These are phyloP conservation scores for Nixonia krombeini DNA, from an alignment of 1,140 invertebrate species.

Conservation along the genomic window DNA sequence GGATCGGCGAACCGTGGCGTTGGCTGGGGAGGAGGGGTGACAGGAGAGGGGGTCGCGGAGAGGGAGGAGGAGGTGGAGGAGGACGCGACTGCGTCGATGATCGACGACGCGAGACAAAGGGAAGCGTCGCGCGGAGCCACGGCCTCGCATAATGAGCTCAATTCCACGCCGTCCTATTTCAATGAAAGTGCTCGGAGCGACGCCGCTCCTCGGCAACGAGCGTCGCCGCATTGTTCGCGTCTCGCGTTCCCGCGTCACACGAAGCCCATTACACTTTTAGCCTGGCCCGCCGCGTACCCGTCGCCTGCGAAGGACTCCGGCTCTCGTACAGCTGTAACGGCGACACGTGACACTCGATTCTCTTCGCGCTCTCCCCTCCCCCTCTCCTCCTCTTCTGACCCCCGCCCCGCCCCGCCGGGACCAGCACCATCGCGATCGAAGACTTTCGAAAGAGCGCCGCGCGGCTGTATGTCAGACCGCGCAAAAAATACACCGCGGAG, in stretches of 20 bases:
- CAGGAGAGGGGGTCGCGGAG: no score
- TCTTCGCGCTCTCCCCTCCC: conserved; percentile 13
- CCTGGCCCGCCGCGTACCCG: conserved; percentile 28
- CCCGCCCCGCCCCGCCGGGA: background rate
- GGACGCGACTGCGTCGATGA: no score
- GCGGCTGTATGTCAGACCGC: background rate
- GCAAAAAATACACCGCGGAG: conserved; percentile 24
- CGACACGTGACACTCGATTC: conserved; percentile 42
- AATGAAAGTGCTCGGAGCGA: conserved; percentile 20
- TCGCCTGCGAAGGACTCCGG: conserved; percentile 17
- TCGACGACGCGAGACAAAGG: no score
- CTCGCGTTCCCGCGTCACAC: conserved; percentile 31
- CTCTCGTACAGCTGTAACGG: conserved; percentile 31
- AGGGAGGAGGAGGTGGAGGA: no score
- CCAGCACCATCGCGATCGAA: conserved; percentile 9
- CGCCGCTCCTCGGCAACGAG: conserved; percentile 20
- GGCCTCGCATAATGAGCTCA: conserved; percentile 33
- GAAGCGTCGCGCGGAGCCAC: no score
- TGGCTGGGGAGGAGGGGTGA: no score
- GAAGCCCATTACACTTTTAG: conserved; percentile 26
- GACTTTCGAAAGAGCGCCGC: conserved; percentile 18
- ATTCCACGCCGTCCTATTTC: conserved; percentile 39
- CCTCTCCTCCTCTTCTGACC: conserved; percentile 1
- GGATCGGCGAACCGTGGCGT: no score
- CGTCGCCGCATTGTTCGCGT: conserved; percentile 30